Evolutionary conservation across 2,113 vertebrate species (phyloP).

Genomic region (rabbit (Oryctolagus cuniculus)): mOryCun1.1 NC_091434.1:53421501-53422000

Average conservation of each 20-base stretch:
- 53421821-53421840: background rate
- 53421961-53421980: background rate
- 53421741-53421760: background rate
- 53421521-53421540: background rate
- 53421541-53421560: background rate
- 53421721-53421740: background rate
- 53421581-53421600: background rate
- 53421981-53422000: slow-evolving; percentile 27
- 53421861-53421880: background rate
- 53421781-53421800: slow-evolving; percentile 2
- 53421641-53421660: background rate
- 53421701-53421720: background rate
- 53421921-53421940: slow-evolving; percentile 47
- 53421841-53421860: background rate
- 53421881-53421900: slow-evolving; percentile 27
- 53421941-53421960: slow-evolving; percentile 28
- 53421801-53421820: background rate
- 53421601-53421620: background rate
- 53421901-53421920: slow-evolving; percentile 1
- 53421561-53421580: background rate
- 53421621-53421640: background rate
- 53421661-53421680: background rate
- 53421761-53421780: slow-evolving; percentile 40
- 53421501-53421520: background rate
- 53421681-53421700: background rate